Evolutionary conservation across 2,888 invertebrate genomes (phyloP).

Genomic region (Odontocolon sp.): DNA sequence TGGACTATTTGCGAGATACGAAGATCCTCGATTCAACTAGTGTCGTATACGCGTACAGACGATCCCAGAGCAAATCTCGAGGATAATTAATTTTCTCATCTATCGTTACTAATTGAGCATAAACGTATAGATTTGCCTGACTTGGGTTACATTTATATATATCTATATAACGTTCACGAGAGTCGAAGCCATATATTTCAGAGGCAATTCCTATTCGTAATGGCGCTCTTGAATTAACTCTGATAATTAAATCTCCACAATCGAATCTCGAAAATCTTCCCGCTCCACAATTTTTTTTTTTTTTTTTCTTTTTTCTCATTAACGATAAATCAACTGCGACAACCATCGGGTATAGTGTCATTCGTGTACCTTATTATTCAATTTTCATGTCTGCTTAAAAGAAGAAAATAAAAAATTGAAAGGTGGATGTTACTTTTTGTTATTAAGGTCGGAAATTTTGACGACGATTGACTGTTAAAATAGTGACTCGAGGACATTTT

Average conservation of each 20-base stretch:
- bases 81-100: slow-evolving; percentile 72
- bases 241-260: slow-evolving; percentile 55
- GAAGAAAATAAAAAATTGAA: not conserved
- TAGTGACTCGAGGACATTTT: not conserved
- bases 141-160: too few relatives aligned
- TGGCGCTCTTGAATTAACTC: slow-evolving; percentile 54
- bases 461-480: not conserved
- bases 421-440: too few relatives aligned
- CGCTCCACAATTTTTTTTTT: not conserved
- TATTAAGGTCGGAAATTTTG: not conserved
- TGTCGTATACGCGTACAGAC: slow-evolving; percentile 56
- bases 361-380: not conserved
- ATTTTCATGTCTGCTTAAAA: slow-evolving; percentile 8
- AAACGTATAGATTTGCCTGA: slow-evolving; percentile 50
- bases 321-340: slow-evolving; percentile 45
- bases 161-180: not conserved
- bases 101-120: slow-evolving; percentile 69
- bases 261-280: slow-evolving; percentile 21
- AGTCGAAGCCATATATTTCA: not conserved
- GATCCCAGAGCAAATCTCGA: slow-evolving; percentile 30
- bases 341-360: not conserved
- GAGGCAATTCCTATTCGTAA: slow-evolving; percentile 27
- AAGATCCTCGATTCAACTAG: slow-evolving; percentile 64
- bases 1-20: slow-evolving; percentile 7
- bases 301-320: not conserved